Evolutionary conservation across 2,888 invertebrate species (phyloP).

Genomic region (Aphodius sticticus): DNA sequence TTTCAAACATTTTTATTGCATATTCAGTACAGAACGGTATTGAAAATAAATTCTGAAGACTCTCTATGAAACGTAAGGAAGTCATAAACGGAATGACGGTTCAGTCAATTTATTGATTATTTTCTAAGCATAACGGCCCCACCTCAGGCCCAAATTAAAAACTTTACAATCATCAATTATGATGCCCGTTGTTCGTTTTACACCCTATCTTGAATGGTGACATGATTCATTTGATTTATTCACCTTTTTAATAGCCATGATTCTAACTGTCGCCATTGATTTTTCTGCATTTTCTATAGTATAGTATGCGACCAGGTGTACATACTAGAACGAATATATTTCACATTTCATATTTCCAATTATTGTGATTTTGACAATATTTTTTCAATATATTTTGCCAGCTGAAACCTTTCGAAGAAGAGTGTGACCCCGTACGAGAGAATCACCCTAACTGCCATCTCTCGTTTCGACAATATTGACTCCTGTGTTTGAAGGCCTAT

Average conservation of each 20-base stretch:
- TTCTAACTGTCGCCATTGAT: not conserved
- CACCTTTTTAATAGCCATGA: not conserved
- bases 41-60: not conserved
- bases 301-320: too few species aligned
- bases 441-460: too few species aligned
- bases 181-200: not conserved
- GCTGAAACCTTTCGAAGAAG: too few species aligned
- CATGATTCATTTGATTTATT: not conserved
- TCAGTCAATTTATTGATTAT: not conserved
- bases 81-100: not conserved
- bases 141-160: not conserved
- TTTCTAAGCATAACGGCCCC: not conserved
- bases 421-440: too few species aligned
- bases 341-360: too few species aligned
- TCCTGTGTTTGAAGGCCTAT: too few species aligned
- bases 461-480: too few species aligned
- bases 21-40: not conserved
- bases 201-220: not conserved
- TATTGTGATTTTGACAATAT: too few species aligned
- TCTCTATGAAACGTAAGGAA: not conserved
- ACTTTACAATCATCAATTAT: not conserved
- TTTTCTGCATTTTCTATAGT: not conserved
- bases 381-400: too few species aligned
- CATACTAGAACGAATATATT: too few species aligned
- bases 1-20: too few species aligned